A percentile compares a stretch with the other conserved stretches of the same genome.
phyloP scores from a whole-genome alignment of 2,797 vertebrate species.

The Amniataba percoides region DNA sequence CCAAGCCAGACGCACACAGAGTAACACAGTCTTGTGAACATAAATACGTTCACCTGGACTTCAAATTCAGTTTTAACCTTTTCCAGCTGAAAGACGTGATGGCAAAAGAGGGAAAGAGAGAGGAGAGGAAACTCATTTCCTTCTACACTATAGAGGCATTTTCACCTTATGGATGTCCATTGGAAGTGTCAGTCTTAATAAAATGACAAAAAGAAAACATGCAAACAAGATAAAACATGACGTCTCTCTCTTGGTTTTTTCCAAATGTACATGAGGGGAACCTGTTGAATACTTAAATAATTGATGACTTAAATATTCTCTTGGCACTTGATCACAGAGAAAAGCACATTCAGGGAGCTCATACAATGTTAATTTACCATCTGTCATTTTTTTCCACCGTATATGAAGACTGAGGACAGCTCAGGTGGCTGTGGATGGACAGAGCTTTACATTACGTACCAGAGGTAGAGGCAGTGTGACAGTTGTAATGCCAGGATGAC shows the following conservation, averaged over 20 bases:
- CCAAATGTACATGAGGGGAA: background rate
- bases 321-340: slow-evolving; percentile 7
- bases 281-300: background rate
- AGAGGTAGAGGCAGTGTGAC: background rate
- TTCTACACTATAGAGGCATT: background rate
- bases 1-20: slow-evolving; percentile 42
- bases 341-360: background rate
- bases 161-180: background rate
- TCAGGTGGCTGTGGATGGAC: background rate
- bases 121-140: background rate
- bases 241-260: background rate
- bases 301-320: slow-evolving; percentile 2
- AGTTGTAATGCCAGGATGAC: background rate
- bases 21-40: slow-evolving; percentile 37
- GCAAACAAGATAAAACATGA: slow-evolving; percentile 1
- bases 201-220: background rate
- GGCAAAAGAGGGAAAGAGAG: background rate
- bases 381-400: background rate
- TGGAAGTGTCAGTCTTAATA: background rate
- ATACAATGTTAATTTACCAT: slow-evolving; percentile 16
- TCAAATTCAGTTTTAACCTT: slow-evolving; percentile 50
- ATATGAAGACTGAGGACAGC: background rate
- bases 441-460: slow-evolving; percentile 2
- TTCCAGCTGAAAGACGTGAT: slow-evolving; percentile 18
- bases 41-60: slow-evolving; percentile 51